A percentile compares a stretch with the other conserved stretches of the same genome.
phyloP scores from a whole-genome alignment of 92 coral and sea anemone species.

The Virgularia gustaviana region DNA sequence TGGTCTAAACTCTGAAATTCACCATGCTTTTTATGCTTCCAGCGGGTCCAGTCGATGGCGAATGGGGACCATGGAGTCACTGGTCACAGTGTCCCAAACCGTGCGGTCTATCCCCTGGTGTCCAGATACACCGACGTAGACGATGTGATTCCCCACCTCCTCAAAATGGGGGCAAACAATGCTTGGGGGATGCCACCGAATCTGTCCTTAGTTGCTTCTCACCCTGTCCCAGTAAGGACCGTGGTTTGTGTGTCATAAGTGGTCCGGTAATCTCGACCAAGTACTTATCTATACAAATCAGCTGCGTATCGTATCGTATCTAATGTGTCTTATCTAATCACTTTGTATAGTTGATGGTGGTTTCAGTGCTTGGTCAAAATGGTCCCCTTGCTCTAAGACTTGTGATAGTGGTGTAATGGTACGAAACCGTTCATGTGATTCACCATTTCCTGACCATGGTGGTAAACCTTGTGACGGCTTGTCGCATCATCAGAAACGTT shows the following conservation, averaged over 20 bases:
- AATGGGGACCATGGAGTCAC: slow-evolving; percentile 75
- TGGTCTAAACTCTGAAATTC: not conserved
- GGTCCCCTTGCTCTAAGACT: slow-evolving; percentile 64
- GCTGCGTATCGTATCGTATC: not conserved
- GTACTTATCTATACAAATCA: not conserved
- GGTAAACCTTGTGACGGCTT: slow-evolving; percentile 63
- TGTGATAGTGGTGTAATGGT: slow-evolving; percentile 59
- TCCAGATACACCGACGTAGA: slow-evolving; percentile 62
- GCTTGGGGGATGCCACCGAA: slow-evolving; percentile 72
- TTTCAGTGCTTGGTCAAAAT: slow-evolving; percentile 62
- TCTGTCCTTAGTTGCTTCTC: slow-evolving; percentile 63
- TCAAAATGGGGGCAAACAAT: slow-evolving; percentile 84
- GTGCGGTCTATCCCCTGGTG: slow-evolving; percentile 81
- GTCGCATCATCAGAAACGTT: slow-evolving; percentile 42
- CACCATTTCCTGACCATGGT: slow-evolving; percentile 65
- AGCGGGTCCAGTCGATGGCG: slow-evolving; percentile 89
- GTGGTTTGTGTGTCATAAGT: too few relatives aligned
- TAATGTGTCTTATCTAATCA: not conserved
- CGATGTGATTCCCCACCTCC: slow-evolving; percentile 79
- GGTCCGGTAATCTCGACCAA: not conserved
- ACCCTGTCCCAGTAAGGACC: slow-evolving; percentile 93
- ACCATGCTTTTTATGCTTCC: not conserved
- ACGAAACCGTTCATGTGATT: slow-evolving; percentile 52
- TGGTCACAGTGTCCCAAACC: slow-evolving; percentile 76
- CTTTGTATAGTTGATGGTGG: slow-evolving; percentile 58